phyloP scores from a whole-genome alignment of 2,888 invertebrate genomes.

The Agelastica alni region DNA sequence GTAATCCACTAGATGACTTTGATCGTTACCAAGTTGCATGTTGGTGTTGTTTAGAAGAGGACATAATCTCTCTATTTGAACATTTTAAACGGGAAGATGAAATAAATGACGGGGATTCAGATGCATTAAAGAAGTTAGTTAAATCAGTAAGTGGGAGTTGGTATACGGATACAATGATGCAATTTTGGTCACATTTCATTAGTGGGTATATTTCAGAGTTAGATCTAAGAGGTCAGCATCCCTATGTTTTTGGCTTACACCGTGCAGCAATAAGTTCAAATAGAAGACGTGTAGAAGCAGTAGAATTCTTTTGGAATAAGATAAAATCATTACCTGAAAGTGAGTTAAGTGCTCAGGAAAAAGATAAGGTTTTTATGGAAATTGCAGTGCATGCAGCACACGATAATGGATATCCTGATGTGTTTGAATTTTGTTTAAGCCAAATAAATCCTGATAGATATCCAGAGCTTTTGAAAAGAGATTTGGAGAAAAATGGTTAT shows the following conservation, averaged over 20 bases:
- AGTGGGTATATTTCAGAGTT: conserved; percentile 5
- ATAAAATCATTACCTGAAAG: conserved; percentile 9
- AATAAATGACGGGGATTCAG: background rate
- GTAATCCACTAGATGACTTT: background rate
- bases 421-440: conserved; percentile 4
- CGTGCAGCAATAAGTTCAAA: too few species aligned
- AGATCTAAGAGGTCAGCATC: conserved; percentile 4
- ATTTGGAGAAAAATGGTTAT: conserved; percentile 2
- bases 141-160: too few species aligned
- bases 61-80: conserved; percentile 1
- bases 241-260: background rate
- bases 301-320: conserved; percentile 11
- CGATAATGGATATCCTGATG: conserved; percentile 3
- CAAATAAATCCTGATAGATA: conserved; percentile 6
- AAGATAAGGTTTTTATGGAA: conserved; percentile 3
- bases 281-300: too few species aligned
- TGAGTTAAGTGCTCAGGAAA: background rate
- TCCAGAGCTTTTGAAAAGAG: conserved; percentile 5
- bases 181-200: conserved; percentile 7
- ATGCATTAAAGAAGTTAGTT: background rate
- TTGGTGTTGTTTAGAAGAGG: conserved; percentile 3
- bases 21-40: background rate
- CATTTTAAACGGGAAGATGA: too few species aligned
- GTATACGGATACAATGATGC: background rate
- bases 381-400: conserved; percentile 5